A percentile compares a stretch with the other conserved stretches of the same genome.
Conservation (phyloP, 2,113 vertebrate genomes). For the Todiramphus saurophagus region DNA sequence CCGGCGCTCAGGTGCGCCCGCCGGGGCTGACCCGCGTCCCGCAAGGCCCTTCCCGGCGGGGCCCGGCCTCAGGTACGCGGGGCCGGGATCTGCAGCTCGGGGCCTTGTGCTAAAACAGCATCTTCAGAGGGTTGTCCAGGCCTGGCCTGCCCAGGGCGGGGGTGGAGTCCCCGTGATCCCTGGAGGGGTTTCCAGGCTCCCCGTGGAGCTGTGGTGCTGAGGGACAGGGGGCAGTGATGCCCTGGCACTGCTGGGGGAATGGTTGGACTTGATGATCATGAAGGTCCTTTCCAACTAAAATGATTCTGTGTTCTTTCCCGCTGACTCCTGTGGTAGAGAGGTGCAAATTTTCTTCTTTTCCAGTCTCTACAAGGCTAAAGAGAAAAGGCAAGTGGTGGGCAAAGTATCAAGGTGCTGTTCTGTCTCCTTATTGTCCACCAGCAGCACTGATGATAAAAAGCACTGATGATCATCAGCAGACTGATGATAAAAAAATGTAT, state of each 20-base stretch:
- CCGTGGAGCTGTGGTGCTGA: neutral
- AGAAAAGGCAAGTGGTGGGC: neutral
- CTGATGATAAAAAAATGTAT: neutral
- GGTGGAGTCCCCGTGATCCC: neutral
- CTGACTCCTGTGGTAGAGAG: fast-evolving
- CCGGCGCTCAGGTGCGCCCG: neutral
- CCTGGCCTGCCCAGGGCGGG: neutral
- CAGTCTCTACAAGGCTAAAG: neutral
- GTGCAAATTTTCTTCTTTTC: neutral
- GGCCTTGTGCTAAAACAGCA: fast-evolving
- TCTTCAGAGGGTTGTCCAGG: neutral
- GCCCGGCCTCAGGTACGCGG: too few species aligned
- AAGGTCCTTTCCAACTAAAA: neutral
- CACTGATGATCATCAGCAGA: too few species aligned
- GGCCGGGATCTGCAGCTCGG: neutral
- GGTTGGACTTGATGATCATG: neutral
- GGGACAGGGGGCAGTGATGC: neutral
- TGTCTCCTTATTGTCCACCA: neutral
- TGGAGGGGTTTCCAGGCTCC: neutral
- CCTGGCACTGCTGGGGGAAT: neutral
- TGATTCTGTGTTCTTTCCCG: fast-evolving
- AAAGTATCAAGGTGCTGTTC: fast-evolving
- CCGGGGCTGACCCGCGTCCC: neutral
- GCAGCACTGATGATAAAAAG: neutral
- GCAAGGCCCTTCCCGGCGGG: neutral